Base-by-base conservation (phyloP, 2,113 vertebrate genomes). In the Lethenteron reissneri region DNA sequence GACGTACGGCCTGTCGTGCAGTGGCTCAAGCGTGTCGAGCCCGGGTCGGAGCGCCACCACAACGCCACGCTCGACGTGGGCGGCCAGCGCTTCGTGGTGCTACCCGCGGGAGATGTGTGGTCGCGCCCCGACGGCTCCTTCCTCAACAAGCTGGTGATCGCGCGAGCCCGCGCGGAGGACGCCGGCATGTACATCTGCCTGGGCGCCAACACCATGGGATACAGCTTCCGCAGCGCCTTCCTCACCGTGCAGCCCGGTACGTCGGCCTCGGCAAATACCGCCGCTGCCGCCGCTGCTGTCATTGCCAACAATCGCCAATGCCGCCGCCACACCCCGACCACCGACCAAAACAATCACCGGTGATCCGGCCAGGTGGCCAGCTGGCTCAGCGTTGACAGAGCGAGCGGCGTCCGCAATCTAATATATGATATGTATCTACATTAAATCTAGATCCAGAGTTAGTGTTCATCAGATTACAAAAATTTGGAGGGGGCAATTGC, bases 141-240 rank as follows among this genome's bases (percentile, higher is more conserved):
- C 73, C 78, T 81, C 57, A 81, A 81, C 76, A 81, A 81, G 72
- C 74, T 81, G 73, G 76, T 78, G 59, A 79, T 81, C 3, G 60
- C 77, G 58, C 78, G 78, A 70, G 80, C 80, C 3, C 72, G 71
- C 1, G 80, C 80, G 2, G 78, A 81, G 58, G 79, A 81, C 10
- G 79, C 77, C 9, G 80, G 80, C 12, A 80, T 80, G 79, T 81
- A 81, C 71, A 81, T 81, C 74, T 81, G 80, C 60, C 76, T 81
- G 9, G 80, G 80, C 1, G 80, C 80, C 70, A 81, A 81, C 71
- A 80, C 79, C 12, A 81, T 81, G 78, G 80, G 80, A 64, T 80
- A 80, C 76, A 81, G 76, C 62, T 78, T 81, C 15, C 77, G 80
- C 56, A 79, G 76, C 15, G 80, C 80, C 71, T 80, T 79, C 64